Evolutionary conservation across 2,797 vertebrate genomes (phyloP).

Genomic region (Uromys caudimaculatus): DNA sequence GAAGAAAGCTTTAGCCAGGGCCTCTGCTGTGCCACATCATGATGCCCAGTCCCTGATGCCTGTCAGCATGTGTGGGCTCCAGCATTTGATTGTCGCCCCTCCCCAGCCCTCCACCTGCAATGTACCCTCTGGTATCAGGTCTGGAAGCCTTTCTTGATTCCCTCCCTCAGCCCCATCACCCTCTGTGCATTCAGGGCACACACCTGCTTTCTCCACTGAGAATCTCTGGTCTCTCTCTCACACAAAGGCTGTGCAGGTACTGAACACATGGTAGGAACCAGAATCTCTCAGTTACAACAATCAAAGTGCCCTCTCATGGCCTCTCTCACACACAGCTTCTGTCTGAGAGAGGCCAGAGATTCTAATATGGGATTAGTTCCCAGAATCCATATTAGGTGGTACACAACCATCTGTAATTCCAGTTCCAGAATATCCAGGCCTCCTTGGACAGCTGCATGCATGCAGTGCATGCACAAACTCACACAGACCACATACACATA

Average conservation of each 20-base stretch:
- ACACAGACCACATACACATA: neutral
- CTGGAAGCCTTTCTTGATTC: neutral
- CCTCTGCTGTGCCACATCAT: accelerated
- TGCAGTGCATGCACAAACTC: neutral
- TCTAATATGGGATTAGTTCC: neutral
- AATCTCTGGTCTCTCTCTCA: no score
- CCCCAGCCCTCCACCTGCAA: neutral
- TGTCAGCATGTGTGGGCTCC: accelerated
- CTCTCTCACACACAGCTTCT: neutral
- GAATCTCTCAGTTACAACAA: accelerated
- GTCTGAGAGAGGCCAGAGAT: no score
- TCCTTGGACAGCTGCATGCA: neutral
- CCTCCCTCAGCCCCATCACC: neutral
- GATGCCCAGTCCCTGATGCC: accelerated
- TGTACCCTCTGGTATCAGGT: neutral
- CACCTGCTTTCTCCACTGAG: neutral
- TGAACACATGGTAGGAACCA: neutral
- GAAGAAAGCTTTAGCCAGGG: neutral
- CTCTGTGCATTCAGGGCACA: accelerated
- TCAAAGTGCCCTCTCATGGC: neutral
- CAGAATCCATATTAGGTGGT: neutral
- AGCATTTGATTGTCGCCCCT: neutral
- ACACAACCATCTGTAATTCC: neutral
- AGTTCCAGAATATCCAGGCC: neutral
- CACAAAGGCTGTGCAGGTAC: neutral